Evolutionary conservation across 2,888 invertebrate genomes (phyloP).

Genomic region (Caenorhabditis virilis): DNA sequence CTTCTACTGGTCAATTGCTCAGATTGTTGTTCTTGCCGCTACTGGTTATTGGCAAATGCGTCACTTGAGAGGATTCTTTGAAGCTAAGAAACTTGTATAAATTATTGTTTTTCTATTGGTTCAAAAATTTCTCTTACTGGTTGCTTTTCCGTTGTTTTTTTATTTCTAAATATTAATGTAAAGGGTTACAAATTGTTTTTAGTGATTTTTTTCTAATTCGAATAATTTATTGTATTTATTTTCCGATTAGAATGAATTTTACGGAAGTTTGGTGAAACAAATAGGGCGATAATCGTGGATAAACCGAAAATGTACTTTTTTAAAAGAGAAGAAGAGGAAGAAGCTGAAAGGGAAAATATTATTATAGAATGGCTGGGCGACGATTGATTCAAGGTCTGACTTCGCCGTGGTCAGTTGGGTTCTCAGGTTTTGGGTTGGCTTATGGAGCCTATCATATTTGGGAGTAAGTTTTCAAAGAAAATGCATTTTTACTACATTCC

Average conservation of each 20-base stretch:
- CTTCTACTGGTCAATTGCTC: conserved; percentile 79
- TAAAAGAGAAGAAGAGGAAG: too few species aligned
- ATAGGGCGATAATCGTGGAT: too few species aligned
- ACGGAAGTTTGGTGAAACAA: neutral
- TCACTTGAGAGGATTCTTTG: conserved; percentile 97
- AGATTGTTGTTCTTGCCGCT: conserved; percentile 81
- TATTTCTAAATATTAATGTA: neutral
- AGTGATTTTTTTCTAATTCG: conserved; percentile 1
- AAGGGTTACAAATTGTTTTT: conserved; percentile 3
- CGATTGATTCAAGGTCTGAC: conserved; percentile 55
- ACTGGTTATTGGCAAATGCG: conserved; percentile 99
- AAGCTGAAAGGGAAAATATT: too few species aligned
- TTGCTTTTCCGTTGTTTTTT: conserved; percentile 6
- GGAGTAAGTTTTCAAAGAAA: conserved; percentile 49
- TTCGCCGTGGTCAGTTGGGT: conserved; percentile 61
- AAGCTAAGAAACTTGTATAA: conserved; percentile 93
- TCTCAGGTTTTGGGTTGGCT: conserved; percentile 58
- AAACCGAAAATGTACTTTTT: too few species aligned
- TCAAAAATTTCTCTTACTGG: conserved; percentile 13
- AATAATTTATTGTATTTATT: neutral
- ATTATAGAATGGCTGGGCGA: conserved; percentile 44
- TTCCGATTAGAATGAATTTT: neutral
- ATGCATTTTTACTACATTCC: neutral
- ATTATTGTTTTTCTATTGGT: conserved; percentile 2
- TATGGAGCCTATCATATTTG: conserved; percentile 64